Base-by-base conservation (phyloP, 2,888 invertebrate species). In the Marasmarcha lunaedactyla region DNA sequence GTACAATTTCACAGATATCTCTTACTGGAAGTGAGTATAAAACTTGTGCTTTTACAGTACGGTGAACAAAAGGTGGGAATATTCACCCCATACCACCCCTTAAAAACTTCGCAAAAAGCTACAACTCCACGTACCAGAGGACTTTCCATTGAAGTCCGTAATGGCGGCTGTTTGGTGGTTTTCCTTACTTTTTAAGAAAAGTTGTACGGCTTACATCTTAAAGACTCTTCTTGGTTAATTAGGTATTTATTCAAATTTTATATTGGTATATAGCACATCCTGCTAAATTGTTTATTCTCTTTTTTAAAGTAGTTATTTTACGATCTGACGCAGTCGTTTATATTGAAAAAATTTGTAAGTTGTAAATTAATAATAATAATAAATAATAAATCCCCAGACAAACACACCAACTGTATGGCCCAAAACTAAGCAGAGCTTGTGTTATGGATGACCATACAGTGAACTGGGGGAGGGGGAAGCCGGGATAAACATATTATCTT, bases 1-100 rank as follows among this genome's bases (percentile, higher is more conserved):
- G 11, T 11, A 11, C 30, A 30, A 30, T 30, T 30, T 11, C 30
- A 30, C 30, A 30, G 30, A 30, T 30, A 30, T 30, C 30, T 30
- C 30, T 30, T 30, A 30, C 30, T n/a, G 53, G 54, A 45, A 48
- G 43, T 51, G 54, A 55, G 59, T 57, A 58, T 61, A 58, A 71
- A 76, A 74, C 65, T 76, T 71, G 59, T 52, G 59, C 69, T 64
- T 70, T 71, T 61, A 63, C 61, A 60, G 59, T 55, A 58, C 62
- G 44, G 46, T 48, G 60, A 65, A 76, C 74, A 76, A 77, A 71
- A 63, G 67, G 47, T 57, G 61, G 71, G 69, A 73, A 73, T 71
- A 74, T 66, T n/a, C 66, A 71, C 63, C 59, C 53, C 51, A 58
- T 48, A 51, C 54, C 53, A 42, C 36, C 44, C 41, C 50, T 49